phyloP scores from a whole-genome alignment of 2,888 invertebrate genomes.

The Harpagoxenus sublaevis region DNA sequence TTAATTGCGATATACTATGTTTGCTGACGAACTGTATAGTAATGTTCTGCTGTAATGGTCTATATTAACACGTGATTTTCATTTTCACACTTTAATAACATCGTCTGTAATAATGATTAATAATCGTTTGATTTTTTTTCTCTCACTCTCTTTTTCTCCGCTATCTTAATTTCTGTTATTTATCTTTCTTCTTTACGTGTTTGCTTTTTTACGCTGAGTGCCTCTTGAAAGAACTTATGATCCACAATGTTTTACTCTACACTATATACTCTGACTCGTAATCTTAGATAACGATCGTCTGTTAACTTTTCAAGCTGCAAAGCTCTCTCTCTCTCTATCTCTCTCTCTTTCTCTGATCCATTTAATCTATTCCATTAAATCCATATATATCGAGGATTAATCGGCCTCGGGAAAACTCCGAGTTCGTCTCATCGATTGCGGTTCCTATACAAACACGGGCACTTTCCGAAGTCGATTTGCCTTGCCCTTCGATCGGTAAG shows the following conservation, averaged over 20 bases:
- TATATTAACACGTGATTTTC: not conserved
- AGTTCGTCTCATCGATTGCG: conserved; percentile 15
- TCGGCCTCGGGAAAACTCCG: conserved; percentile 13
- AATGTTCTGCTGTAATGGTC: not conserved
- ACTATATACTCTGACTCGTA: not conserved
- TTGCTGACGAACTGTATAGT: not conserved
- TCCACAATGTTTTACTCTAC: not conserved
- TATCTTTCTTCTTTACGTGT: not conserved
- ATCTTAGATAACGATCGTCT: not conserved
- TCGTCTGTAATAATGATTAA: not conserved
- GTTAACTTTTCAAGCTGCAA: not conserved
- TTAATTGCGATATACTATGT: not conserved
- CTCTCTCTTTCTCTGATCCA: not conserved
- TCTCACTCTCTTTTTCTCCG: not conserved
- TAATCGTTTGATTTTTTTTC: not conserved
- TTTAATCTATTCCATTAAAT: conserved; percentile 27
- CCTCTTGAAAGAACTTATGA: not conserved
- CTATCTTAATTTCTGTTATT: not conserved
- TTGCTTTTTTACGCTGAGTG: not conserved
- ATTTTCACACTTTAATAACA: not conserved
- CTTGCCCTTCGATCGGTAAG: conserved; percentile 4
- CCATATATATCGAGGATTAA: conserved; percentile 31
- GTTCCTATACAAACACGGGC: conserved; percentile 1
- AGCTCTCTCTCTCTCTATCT: not conserved
- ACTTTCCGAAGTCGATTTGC: conserved; percentile 17